Evolutionary conservation across 1,140 invertebrate genomes (phyloP).

Genomic region (Episyrphus balteatus): DNA sequence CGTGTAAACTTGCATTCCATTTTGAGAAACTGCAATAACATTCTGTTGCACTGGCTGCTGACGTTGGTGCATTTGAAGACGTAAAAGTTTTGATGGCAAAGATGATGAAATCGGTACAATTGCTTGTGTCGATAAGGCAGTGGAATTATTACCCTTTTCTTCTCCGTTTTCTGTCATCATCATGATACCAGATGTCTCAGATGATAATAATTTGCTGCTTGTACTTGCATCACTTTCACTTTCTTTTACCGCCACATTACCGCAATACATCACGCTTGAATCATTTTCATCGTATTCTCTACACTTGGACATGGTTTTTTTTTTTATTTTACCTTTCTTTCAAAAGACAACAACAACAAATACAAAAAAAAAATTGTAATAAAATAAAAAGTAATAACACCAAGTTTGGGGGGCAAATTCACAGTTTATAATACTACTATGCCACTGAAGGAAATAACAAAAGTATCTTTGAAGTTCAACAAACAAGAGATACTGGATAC

Average conservation of each 20-base stretch:
- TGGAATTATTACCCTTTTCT: conserved; percentile 14
- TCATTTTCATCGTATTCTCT: conserved; percentile 1
- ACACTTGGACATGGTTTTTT: conserved; percentile 12
- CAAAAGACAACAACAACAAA: not conserved
- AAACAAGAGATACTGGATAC: too few species aligned
- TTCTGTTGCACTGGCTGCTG: conserved; percentile 26
- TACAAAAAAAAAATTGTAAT: too few species aligned
- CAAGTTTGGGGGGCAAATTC: too few species aligned
- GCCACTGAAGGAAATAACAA: too few species aligned
- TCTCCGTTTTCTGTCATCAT: not conserved
- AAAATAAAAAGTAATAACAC: too few species aligned
- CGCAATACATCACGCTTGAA: not conserved
- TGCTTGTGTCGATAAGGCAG: conserved; percentile 16
- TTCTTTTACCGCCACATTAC: conserved; percentile 6
- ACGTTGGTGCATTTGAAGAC: conserved; percentile 24
- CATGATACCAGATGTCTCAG: not conserved
- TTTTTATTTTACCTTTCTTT: not conserved
- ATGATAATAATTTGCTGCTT: not conserved
- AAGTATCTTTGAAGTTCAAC: too few species aligned
- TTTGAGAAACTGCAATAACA: not conserved
- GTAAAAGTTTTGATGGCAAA: conserved; percentile 25
- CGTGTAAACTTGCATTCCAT: too few species aligned
- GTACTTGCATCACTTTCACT: conserved; percentile 21
- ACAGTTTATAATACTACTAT: too few species aligned
- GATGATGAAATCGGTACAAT: conserved; percentile 29